phyloP scores from a whole-genome alignment of 2,888 invertebrate genomes.

The Phalangium opilio region DNA sequence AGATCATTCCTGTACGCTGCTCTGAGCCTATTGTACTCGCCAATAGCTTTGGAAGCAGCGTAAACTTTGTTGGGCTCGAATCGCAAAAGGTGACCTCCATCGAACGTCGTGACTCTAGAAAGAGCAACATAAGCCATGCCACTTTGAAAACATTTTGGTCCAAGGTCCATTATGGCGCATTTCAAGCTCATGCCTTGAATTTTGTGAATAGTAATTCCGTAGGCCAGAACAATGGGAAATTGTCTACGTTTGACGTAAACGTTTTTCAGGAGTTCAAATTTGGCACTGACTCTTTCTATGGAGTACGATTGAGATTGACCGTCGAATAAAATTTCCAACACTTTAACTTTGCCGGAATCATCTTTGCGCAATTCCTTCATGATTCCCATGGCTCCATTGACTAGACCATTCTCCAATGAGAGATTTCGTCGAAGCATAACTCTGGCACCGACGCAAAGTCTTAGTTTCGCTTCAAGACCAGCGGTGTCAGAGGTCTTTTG shows the following conservation, averaged over 20 bases:
- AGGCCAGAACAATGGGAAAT: slow-evolving; percentile 2
- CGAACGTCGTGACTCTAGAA: slow-evolving; percentile 1
- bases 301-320: not conserved
- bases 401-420: not conserved
- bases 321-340: too few species aligned
- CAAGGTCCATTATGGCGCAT: slow-evolving; percentile 1
- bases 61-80: not conserved
- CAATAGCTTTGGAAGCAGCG: not conserved
- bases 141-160: slow-evolving; percentile 1
- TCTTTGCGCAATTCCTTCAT: not conserved
- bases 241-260: slow-evolving; percentile 1
- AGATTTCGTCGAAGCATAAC: slow-evolving; percentile 1
- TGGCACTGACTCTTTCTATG: slow-evolving; percentile 2
- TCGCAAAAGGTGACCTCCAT: not conserved
- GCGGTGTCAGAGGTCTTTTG: slow-evolving; percentile 1
- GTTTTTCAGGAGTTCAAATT: slow-evolving; percentile 1
- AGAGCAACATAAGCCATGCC: slow-evolving; percentile 3
- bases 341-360: too few species aligned
- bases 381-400: slow-evolving; percentile 1
- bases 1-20: not conserved
- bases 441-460: not conserved
- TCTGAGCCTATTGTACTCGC: slow-evolving; percentile 1
- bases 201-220: slow-evolving; percentile 7
- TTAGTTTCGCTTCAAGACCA: not conserved
- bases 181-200: slow-evolving; percentile 2